Conservation (phyloP, 2,888 invertebrate genomes). For the Neoscelio sp. region DNA sequence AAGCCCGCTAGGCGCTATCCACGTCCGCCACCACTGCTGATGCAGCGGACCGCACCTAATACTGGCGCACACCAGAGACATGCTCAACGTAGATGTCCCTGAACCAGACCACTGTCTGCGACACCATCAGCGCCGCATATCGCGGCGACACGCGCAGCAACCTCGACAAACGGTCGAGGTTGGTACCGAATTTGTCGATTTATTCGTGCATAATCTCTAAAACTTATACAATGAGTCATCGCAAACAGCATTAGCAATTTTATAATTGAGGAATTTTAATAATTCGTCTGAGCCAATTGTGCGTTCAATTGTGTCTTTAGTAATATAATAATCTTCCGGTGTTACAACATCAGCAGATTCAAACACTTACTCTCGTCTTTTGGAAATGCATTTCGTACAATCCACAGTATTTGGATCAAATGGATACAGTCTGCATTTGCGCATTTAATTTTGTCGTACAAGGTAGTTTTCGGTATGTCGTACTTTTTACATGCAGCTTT, state of each 20-base stretch:
- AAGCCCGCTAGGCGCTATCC: too few species aligned
- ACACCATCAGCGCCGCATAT: too few species aligned
- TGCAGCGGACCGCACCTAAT: too few species aligned
- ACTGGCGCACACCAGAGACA: too few species aligned
- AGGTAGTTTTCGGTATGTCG: constrained; percentile 40
- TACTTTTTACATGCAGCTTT: constrained; percentile 20
- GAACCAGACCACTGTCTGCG: too few species aligned
- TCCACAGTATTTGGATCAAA: constrained; percentile 67
- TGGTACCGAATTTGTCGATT: neutral
- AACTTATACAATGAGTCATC: constrained; percentile 24
- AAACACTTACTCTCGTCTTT: constrained; percentile 31
- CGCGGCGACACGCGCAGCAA: too few species aligned
- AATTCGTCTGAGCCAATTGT: constrained; percentile 6
- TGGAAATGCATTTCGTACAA: constrained; percentile 68
- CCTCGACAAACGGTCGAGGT: neutral
- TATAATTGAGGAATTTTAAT: too few species aligned
- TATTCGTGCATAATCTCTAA: constrained; percentile 22
- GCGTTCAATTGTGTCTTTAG: constrained; percentile 15
- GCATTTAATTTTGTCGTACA: constrained; percentile 36
- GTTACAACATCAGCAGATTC: neutral
- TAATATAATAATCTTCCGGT: neutral
- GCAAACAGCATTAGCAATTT: constrained; percentile 9
- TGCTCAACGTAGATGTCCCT: too few species aligned
- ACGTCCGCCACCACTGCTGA: too few species aligned
- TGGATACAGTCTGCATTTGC: constrained; percentile 69